A percentile compares a stretch with the other conserved stretches of the same genome.
Evolutionary conservation across 53 echinoderm and acorn worm species (phyloP).

Genomic region (Patiria pectinifera): DNA sequence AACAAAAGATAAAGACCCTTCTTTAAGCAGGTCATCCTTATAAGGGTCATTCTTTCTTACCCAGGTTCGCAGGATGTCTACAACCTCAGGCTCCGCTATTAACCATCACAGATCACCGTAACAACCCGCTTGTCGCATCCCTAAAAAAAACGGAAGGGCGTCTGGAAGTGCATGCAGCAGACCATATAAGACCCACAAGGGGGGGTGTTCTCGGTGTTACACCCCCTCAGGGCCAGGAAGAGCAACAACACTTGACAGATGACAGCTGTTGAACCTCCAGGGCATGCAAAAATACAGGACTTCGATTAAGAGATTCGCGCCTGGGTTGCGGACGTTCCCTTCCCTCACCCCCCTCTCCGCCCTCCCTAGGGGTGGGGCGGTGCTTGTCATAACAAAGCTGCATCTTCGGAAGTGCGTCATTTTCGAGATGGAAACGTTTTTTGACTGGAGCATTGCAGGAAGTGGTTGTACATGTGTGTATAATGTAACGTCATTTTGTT

Average conservation of each 20-base stretch:
- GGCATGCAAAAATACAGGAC: not conserved
- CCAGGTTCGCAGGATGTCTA: not conserved
- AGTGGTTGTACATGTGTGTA: not conserved
- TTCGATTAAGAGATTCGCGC: not conserved
- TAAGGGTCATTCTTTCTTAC: not conserved
- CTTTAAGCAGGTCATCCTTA: constrained; percentile 8
- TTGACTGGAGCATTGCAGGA: too few species aligned
- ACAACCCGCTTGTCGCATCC: not conserved
- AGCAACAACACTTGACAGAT: not conserved
- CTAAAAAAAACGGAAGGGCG: constrained; percentile 18
- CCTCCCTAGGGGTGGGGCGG: constrained; percentile 4
- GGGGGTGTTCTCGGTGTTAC: not conserved
- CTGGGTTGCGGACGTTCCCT: not conserved
- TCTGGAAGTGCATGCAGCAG: constrained; percentile 2
- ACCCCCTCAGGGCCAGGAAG: constrained; percentile 33
- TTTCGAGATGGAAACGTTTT: not conserved
- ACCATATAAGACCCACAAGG: constrained; percentile 6
- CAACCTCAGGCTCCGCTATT: not conserved
- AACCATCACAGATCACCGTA: not conserved
- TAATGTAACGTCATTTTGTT: not conserved
- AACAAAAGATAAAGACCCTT: not conserved
- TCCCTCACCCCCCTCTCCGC: not conserved
- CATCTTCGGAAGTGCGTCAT: constrained; percentile 2
- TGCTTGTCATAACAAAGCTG: not conserved
- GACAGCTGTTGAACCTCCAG: constrained; percentile 22